phyloP scores from a whole-genome alignment of 2,888 invertebrate species.

The Drosophila kambysellisi region DNA sequence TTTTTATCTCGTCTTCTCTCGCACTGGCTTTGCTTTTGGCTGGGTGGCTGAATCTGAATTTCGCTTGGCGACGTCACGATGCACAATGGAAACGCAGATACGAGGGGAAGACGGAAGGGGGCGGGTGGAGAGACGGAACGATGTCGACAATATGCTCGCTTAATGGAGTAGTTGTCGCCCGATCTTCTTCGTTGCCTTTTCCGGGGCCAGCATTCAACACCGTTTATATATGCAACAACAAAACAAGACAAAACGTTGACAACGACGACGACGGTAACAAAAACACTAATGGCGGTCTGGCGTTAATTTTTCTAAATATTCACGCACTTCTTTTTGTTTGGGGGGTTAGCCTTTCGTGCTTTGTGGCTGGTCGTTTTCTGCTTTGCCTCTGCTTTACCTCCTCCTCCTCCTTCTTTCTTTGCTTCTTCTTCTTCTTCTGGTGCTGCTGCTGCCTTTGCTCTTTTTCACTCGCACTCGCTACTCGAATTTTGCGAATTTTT shows the following conservation, averaged over 20 bases:
- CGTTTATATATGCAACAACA: conserved; percentile 45
- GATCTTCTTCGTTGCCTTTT: conserved; percentile 57
- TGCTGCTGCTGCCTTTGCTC: conserved; percentile 53
- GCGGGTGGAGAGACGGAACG: conserved; percentile 32
- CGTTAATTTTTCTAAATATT: conserved; percentile 77
- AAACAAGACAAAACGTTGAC: conserved; percentile 39
- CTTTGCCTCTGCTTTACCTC: conserved; percentile 40
- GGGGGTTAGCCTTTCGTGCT: conserved; percentile 70
- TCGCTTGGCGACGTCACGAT: conserved; percentile 66
- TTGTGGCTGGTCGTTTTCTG: conserved; percentile 66
- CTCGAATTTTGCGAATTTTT: conserved; percentile 59
- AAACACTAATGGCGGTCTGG: conserved; percentile 68
- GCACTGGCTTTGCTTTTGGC: conserved; percentile 54
- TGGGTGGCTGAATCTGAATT: conserved; percentile 60
- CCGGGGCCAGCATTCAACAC: conserved; percentile 60
- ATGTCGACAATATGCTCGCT: conserved; percentile 66
- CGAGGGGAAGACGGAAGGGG: conserved; percentile 5
- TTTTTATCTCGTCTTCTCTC: conserved; percentile 41
- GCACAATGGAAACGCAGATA: conserved; percentile 49
- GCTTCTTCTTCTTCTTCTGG: conserved; percentile 36
- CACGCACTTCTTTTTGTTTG: conserved; percentile 68
- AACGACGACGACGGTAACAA: conserved; percentile 56
- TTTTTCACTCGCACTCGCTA: conserved; percentile 63
- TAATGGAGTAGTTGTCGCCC: conserved; percentile 66
- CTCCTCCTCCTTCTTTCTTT: conserved; percentile 33